Base-by-base conservation (phyloP, 1,140 invertebrate genomes). In the Tyrophagus putrescentiae region DNA sequence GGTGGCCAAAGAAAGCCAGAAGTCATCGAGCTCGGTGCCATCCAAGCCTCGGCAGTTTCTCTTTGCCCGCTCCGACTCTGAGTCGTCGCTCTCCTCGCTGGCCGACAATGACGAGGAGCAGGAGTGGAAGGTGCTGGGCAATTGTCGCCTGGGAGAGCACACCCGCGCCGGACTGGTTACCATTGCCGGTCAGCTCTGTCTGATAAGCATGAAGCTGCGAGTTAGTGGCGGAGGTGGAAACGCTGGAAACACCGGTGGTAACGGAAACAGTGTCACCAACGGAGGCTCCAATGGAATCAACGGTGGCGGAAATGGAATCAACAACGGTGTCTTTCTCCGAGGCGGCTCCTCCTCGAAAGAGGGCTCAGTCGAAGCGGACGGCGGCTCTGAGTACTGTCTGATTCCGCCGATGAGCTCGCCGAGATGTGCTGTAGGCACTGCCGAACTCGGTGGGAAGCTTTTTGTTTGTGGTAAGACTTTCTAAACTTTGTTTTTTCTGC, bases 361-460 rank as follows among this genome's bases (percentile, higher is more conserved):
- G 25, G 65, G 1, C 5, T 29, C 5, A 57, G 13, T 16, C n/a
- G 33, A 33, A 60, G 23, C 31, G 16, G 27, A 61, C 61, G 34
- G 44, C 44, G 1, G 63, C 61, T 13, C 39, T 61, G 4, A 54
- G 13, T 67, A 65, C 61, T 53, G 60, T 34, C 13, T 62, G 4
- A 56, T 86, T 29, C 75, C 80, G 3, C 76, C 76, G 16, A 85
- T 86, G 83, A 77, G 74, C 36, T 76, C 74, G 29, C 76, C 80
- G 4, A 77, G 84, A 61, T 85, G 84, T 72, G 80, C 82, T n/a
- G 77, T 83, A 52, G 85, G 85, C 7, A 80, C 82, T 60, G 80
- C 79, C 29, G 80, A 82, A 64, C 68, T 84, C 16, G 76, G 82
- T 60, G 79, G 79, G 27, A 77, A 77, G 48, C 70, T 88, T 1